A percentile compares a stretch with the other conserved stretches of the same genome.
Conservation (phyloP, 2,888 invertebrate genomes). For the Odontocolon sp. region DNA sequence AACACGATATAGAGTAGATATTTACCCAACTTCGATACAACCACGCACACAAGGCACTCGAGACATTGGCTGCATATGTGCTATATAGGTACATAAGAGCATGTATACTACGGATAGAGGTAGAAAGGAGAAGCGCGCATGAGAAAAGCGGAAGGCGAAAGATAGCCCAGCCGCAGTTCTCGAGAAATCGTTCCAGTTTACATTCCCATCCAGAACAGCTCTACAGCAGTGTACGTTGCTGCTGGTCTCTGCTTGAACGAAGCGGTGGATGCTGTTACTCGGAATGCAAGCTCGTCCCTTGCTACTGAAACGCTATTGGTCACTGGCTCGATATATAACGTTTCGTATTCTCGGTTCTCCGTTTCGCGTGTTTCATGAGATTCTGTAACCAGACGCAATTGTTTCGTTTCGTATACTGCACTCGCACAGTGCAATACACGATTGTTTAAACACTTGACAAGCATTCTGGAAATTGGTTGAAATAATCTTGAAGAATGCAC, state of each 20-base stretch:
- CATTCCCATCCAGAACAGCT: conserved; percentile 48
- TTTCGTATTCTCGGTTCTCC: conserved; percentile 15
- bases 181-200: conserved; percentile 66
- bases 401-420: conserved; percentile 15
- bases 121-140: conserved; percentile 22
- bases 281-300: conserved; percentile 38
- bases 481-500: too few species aligned
- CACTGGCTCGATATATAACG: conserved; percentile 40
- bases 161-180: conserved; percentile 61
- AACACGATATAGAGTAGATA: background rate
- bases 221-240: conserved; percentile 22
- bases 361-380: conserved; percentile 23
- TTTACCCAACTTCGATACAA: conserved; percentile 13
- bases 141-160: conserved; percentile 47
- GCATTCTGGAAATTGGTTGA: too few species aligned
- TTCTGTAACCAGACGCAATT: conserved; percentile 32
- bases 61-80: conserved; percentile 41
- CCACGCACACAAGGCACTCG: conserved; percentile 33
- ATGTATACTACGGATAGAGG: conserved; percentile 8
- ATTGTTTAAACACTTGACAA: too few species aligned
- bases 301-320: background rate
- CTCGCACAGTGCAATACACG: too few species aligned
- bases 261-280: conserved; percentile 2
- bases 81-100: conserved; percentile 4
- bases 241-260: conserved; percentile 8